These are phyloP conservation scores for Drosophila bocqueti DNA, from an alignment of 1,140 invertebrate genomes.

Conservation along the genomic window DNA sequence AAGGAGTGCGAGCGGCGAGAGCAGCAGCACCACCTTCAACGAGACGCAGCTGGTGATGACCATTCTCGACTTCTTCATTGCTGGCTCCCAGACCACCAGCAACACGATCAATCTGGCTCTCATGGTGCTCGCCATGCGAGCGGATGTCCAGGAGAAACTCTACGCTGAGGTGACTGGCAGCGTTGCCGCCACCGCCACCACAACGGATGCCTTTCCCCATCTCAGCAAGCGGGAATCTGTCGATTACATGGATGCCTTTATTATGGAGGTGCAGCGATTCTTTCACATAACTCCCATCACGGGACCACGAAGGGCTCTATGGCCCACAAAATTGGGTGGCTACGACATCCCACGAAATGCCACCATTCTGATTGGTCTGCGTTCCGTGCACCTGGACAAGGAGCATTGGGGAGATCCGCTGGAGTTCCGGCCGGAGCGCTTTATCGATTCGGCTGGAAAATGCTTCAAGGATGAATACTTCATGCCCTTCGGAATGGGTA, in stretches of 20 bases:
- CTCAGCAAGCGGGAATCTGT: conserved; percentile 86
- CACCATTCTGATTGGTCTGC: conserved; percentile 88
- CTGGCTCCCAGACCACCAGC: conserved; percentile 90
- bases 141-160: conserved; percentile 89
- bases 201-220: conserved; percentile 58
- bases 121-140: conserved; percentile 88
- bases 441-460: conserved; percentile 85
- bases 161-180: conserved; percentile 88
- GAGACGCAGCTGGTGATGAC: conserved; percentile 90
- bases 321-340: conserved; percentile 87
- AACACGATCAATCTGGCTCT: conserved; percentile 90
- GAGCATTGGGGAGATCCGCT: conserved; percentile 89
- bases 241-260: conserved; percentile 88
- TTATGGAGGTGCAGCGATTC: conserved; percentile 88
- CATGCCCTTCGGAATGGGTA: conserved; percentile 90
- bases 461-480: conserved; percentile 85
- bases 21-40: conserved; percentile 86
- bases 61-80: conserved; percentile 90
- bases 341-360: conserved; percentile 90
- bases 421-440: conserved; percentile 90
- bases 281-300: conserved; percentile 88
- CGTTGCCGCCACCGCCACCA: neutral
- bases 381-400: conserved; percentile 88
- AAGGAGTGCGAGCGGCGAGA: conserved; percentile 71
- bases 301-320: conserved; percentile 88